phyloP scores from a whole-genome alignment of 2,888 invertebrate species.

The Arge pagana region DNA sequence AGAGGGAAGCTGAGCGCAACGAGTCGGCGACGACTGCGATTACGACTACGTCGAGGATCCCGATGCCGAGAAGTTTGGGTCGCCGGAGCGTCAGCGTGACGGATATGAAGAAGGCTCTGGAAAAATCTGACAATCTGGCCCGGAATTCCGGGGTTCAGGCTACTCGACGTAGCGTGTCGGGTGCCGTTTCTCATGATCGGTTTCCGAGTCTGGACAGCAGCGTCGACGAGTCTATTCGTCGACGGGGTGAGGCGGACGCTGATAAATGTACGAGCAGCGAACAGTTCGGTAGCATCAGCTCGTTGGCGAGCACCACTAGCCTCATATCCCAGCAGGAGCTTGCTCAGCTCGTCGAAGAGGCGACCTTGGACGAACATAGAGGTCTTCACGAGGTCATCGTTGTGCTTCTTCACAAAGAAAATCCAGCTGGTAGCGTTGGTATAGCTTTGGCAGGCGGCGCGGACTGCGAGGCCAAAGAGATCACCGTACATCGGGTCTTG shows the following conservation, averaged over 20 bases:
- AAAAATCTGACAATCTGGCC: constrained; percentile 54
- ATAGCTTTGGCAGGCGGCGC: constrained; percentile 87
- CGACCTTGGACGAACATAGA: constrained; percentile 64
- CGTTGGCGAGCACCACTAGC: constrained; percentile 64
- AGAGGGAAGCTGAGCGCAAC: constrained; percentile 34
- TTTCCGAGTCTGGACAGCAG: constrained; percentile 64
- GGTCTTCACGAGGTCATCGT: constrained; percentile 64
- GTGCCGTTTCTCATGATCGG: constrained; percentile 37
- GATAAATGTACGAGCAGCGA: constrained; percentile 45
- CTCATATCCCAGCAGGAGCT: constrained; percentile 66
- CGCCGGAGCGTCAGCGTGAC: constrained; percentile 60
- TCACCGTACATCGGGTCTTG: constrained; percentile 87
- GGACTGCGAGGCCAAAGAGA: constrained; percentile 90
- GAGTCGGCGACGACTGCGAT: constrained; percentile 3
- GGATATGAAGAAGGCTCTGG: constrained; percentile 66
- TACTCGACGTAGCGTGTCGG: not conserved
- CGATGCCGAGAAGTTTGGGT: constrained; percentile 41
- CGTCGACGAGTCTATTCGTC: constrained; percentile 53
- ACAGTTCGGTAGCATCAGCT: constrained; percentile 64
- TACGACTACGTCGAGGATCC: constrained; percentile 43
- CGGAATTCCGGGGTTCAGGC: constrained; percentile 13
- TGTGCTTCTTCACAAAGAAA: constrained; percentile 70
- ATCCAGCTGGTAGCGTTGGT: constrained; percentile 77
- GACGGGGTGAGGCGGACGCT: constrained; percentile 42
- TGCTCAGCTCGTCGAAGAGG: constrained; percentile 69